Evolutionary conservation across 2,797 vertebrate genomes (phyloP).

Genomic region (Crenichthys baileyi): DNA sequence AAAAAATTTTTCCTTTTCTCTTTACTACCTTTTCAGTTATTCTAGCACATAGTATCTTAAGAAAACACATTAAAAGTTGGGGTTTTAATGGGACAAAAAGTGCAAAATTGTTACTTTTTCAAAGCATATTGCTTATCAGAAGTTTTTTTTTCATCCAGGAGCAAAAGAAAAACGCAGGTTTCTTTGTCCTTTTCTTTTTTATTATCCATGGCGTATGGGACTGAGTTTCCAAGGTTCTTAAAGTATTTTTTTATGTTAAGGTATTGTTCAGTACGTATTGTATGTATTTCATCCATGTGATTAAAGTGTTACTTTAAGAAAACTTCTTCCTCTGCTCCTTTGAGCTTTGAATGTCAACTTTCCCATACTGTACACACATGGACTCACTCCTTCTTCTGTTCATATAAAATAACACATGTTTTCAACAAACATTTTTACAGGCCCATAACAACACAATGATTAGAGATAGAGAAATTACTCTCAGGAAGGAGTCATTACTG

Average conservation of each 20-base stretch:
- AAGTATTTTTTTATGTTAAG: slow-evolving; percentile 17
- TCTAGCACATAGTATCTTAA: neutral
- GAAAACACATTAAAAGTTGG: neutral
- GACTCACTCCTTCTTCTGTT: slow-evolving; percentile 4
- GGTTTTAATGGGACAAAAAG: neutral
- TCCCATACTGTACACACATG: slow-evolving; percentile 42
- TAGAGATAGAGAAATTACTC: slow-evolving; percentile 55
- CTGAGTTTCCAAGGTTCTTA: neutral
- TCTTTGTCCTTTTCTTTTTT: too few relatives aligned
- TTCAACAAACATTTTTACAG: slow-evolving; percentile 62
- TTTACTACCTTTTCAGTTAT: neutral
- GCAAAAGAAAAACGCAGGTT: neutral
- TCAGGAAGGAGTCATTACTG: slow-evolving; percentile 59
- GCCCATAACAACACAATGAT: slow-evolving; percentile 48
- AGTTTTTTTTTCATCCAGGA: neutral
- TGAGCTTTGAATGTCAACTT: slow-evolving; percentile 36
- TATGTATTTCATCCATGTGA: slow-evolving; percentile 16
- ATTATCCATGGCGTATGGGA: too few relatives aligned
- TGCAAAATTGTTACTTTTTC: neutral
- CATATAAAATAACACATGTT: slow-evolving; percentile 43
- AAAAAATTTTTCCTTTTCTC: too few relatives aligned
- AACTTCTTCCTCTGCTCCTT: neutral
- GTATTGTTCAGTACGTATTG: slow-evolving; percentile 4
- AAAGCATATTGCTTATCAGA: neutral
- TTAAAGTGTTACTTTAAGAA: slow-evolving; percentile 28